Percentiles rank a stretch among this genome's conserved stretches.
Conservation (phyloP, 1,140 invertebrate genomes). For the Nymphalis io region DNA sequence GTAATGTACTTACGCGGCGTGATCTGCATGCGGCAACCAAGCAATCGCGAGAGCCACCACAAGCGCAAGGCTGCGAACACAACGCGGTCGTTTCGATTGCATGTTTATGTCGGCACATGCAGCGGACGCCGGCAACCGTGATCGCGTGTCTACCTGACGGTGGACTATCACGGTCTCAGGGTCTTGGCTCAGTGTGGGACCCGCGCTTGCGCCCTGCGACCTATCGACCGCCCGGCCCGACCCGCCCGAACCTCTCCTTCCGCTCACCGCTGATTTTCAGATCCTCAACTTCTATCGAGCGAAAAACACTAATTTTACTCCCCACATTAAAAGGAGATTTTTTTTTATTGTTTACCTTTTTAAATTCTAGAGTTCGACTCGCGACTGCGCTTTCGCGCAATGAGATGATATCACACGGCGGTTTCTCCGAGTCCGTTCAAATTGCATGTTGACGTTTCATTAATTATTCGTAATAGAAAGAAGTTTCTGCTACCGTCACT, state of each 20-base stretch:
- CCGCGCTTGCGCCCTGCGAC: slow-evolving; percentile 56
- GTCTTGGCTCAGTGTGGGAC: slow-evolving; percentile 23
- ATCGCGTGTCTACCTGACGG: slow-evolving; percentile 52
- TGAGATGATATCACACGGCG: neutral
- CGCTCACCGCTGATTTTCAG: slow-evolving; percentile 50
- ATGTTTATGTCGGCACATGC: slow-evolving; percentile 51
- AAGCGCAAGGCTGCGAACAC: slow-evolving; percentile 50
- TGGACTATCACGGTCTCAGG: slow-evolving; percentile 50
- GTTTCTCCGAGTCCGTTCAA: neutral
- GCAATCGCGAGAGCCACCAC: slow-evolving; percentile 58
- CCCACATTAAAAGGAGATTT: slow-evolving; percentile 48
- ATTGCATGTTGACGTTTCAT: slow-evolving; percentile 8
- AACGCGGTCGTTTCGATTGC: slow-evolving; percentile 48
- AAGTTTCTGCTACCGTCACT: neutral
- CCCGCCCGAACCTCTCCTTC: slow-evolving; percentile 49
- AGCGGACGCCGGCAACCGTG: slow-evolving; percentile 48
- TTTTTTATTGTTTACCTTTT: neutral
- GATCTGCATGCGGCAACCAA: slow-evolving; percentile 61
- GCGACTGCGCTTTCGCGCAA: neutral
- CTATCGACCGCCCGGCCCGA: slow-evolving; percentile 57
- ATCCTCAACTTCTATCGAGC: slow-evolving; percentile 62
- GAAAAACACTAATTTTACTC: slow-evolving; percentile 51
- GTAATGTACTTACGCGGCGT: slow-evolving; percentile 64
- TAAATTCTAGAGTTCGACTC: neutral
- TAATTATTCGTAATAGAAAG: slow-evolving; percentile 3